A percentile compares a stretch with the other conserved stretches of the same genome.
phyloP scores from a whole-genome alignment of 2,797 vertebrate species.

The Pagetopsis macropterus region DNA sequence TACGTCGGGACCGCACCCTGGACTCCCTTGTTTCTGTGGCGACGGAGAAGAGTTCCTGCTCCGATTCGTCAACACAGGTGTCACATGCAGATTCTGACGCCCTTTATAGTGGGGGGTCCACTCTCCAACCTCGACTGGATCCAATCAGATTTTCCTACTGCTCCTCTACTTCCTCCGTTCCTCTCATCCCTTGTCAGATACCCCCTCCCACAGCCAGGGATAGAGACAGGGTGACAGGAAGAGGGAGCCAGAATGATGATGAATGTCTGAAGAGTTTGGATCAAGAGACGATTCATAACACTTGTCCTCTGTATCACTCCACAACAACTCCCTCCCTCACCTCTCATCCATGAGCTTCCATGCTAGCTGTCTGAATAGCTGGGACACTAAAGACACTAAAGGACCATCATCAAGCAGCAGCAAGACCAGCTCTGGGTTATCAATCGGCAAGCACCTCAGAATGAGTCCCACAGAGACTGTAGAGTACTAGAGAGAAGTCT shows the following conservation, averaged over 20 bases:
- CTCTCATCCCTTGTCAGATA: slow-evolving; percentile 85
- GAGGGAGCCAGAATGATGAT: slow-evolving; percentile 72
- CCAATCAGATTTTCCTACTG: slow-evolving; percentile 74
- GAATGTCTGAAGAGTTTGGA: slow-evolving; percentile 77
- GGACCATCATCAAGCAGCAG: slow-evolving; percentile 52
- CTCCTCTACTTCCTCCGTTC: slow-evolving; percentile 83
- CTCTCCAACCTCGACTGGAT: slow-evolving; percentile 66
- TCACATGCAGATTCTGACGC: slow-evolving; percentile 85
- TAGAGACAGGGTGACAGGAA: slow-evolving; percentile 75
- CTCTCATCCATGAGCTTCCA: slow-evolving; percentile 79
- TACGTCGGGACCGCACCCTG: slow-evolving; percentile 75
- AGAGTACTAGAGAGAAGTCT: slow-evolving; percentile 35
- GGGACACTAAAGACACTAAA: slow-evolving; percentile 59
- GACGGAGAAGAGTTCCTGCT: slow-evolving; percentile 92
- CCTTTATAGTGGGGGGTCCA: slow-evolving; percentile 71
- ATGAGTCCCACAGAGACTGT: slow-evolving; percentile 47
- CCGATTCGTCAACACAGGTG: slow-evolving; percentile 90
- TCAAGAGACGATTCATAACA: slow-evolving; percentile 62
- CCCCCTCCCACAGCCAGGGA: slow-evolving; percentile 63
- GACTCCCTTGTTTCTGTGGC: slow-evolving; percentile 82
- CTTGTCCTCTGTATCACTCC: slow-evolving; percentile 74
- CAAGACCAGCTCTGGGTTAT: slow-evolving; percentile 47
- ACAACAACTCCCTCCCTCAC: slow-evolving; percentile 72
- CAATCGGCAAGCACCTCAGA: slow-evolving; percentile 51
- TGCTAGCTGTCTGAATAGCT: slow-evolving; percentile 49